Evolutionary conservation across 2,797 vertebrate species (phyloP).

Genomic region (Sebastes elongatus): DNA sequence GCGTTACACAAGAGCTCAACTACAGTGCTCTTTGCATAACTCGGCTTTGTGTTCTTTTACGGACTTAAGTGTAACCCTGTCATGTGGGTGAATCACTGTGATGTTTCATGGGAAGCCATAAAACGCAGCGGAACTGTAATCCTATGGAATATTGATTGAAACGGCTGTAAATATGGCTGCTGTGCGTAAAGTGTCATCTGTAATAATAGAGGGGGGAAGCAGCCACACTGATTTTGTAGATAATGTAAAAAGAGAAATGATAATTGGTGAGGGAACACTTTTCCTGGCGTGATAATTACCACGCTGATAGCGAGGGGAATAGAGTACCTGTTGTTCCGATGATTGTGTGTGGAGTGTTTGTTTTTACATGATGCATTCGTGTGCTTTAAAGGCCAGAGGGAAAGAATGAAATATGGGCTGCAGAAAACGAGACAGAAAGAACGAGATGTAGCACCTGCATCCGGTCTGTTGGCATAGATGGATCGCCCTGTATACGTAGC

Average conservation of each 20-base stretch:
- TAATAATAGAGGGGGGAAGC: conserved; percentile 30
- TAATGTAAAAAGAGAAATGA: conserved; percentile 59
- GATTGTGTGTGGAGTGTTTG: conserved; percentile 43
- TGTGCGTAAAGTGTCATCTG: conserved; percentile 42
- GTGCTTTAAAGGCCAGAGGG: conserved; percentile 3
- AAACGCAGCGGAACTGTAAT: conserved; percentile 10
- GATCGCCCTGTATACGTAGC: conserved; percentile 30
- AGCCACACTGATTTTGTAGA: conserved; percentile 50
- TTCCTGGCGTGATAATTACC: conserved; percentile 70
- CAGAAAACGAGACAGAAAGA: background rate
- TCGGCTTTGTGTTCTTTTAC: conserved; percentile 34
- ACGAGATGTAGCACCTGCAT: conserved; percentile 16
- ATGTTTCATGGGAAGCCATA: conserved; percentile 28
- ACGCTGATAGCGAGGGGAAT: conserved; percentile 51
- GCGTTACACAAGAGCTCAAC: conserved; percentile 38
- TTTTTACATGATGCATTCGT: conserved; percentile 20
- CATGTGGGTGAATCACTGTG: conserved; percentile 37
- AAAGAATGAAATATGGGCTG: background rate
- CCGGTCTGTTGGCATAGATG: conserved; percentile 18
- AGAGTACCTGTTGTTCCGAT: conserved; percentile 61
- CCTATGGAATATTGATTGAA: conserved; percentile 48
- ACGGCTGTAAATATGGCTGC: conserved; percentile 38
- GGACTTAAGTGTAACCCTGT: conserved; percentile 47
- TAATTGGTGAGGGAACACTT: conserved; percentile 74
- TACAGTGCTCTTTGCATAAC: conserved; percentile 32